These are phyloP conservation scores for Drosophila testacea DNA, from an alignment of 2,888 invertebrate species.

Conservation along the genomic window DNA sequence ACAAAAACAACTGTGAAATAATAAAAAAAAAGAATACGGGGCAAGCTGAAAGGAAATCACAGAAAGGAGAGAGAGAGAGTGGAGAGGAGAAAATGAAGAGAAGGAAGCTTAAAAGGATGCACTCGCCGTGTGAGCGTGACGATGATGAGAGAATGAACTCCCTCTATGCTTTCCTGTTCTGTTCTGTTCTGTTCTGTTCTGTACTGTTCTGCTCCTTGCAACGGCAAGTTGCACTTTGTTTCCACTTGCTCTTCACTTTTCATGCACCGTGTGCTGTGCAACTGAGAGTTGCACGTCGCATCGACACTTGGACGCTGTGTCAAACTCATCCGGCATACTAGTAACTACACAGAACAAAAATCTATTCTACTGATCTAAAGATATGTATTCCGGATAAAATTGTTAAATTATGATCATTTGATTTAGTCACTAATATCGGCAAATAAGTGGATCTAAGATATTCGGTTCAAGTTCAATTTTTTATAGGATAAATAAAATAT, in stretches of 20 bases:
- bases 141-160: conserved; percentile 11
- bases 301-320: conserved; percentile 29
- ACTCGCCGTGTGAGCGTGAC: conserved; percentile 13
- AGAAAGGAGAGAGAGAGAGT: background rate
- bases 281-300: conserved; percentile 21
- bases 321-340: conserved; percentile 17
- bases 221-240: conserved; percentile 65
- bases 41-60: conserved; percentile 11
- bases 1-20: conserved; percentile 45
- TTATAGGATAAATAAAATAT: too few relatives aligned
- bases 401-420: too few relatives aligned
- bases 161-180: conserved; percentile 1
- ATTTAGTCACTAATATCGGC: too few relatives aligned
- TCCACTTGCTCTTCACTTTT: conserved; percentile 63
- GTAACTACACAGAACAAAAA: too few relatives aligned
- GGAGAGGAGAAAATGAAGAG: too few relatives aligned
- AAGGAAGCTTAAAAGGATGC: conserved; percentile 13
- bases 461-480: too few relatives aligned
- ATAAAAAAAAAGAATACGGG: conserved; percentile 8
- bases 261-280: conserved; percentile 55
- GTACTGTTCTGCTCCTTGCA: background rate
- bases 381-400: too few relatives aligned
- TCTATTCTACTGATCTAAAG: too few relatives aligned
- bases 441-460: too few relatives aligned
- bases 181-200: too few relatives aligned